phyloP scores from a whole-genome alignment of 2,888 invertebrate genomes.

The Xanthorhoe designata region DNA sequence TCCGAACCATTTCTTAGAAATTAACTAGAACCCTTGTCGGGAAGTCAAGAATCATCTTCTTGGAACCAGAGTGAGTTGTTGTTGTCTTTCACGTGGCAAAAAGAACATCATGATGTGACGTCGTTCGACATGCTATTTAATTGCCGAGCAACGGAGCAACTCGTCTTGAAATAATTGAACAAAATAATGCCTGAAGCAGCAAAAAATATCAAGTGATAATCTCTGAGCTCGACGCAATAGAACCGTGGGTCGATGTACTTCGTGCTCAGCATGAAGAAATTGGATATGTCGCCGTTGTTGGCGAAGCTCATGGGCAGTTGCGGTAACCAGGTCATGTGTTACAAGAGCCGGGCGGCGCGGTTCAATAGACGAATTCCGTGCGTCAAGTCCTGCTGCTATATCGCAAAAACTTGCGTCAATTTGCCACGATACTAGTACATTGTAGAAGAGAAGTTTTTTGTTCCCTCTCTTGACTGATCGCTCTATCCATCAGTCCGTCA shows the following conservation, averaged over 20 bases:
- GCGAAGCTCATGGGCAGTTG: constrained; percentile 59
- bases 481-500: constrained; percentile 68
- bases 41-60: constrained; percentile 64
- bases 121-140: constrained; percentile 41
- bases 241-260: constrained; percentile 66
- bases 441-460: constrained; percentile 71
- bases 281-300: constrained; percentile 64
- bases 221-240: constrained; percentile 41
- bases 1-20: constrained; percentile 62
- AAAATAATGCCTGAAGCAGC: constrained; percentile 13
- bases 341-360: constrained; percentile 54
- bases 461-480: constrained; percentile 76
- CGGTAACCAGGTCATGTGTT: constrained; percentile 61
- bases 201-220: constrained; percentile 42
- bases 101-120: constrained; percentile 50
- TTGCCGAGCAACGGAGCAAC: constrained; percentile 15
- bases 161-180: constrained; percentile 13
- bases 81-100: constrained; percentile 62
- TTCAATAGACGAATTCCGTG: constrained; percentile 69
- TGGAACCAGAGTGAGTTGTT: constrained; percentile 60
- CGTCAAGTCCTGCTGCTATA: constrained; percentile 54
- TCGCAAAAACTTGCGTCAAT: constrained; percentile 78
- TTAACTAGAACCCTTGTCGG: constrained; percentile 62
- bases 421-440: constrained; percentile 62
- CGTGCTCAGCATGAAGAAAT: constrained; percentile 62